Evolutionary conservation across 2,888 invertebrate species (phyloP), one percentile per base, ranked within the genome.

Genomic region (Trimorus sp.): DNA sequence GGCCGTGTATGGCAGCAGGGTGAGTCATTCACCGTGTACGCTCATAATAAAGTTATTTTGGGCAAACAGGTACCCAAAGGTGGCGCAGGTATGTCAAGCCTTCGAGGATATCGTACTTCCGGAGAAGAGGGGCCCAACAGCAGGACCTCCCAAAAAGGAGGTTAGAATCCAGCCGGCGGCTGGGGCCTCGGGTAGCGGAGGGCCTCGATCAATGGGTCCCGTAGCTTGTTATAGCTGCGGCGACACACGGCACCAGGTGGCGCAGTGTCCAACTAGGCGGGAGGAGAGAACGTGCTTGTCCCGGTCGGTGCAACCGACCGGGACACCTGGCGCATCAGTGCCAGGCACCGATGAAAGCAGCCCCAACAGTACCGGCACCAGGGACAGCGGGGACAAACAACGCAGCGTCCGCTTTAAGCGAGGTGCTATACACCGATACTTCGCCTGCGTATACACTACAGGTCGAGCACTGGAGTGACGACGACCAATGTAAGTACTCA

Each of bases 11-110:
- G 84, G 82, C 71, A 76, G 16, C 9, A 15, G 0, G 66, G 48
- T 11, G 84, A 86, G 45, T 51, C 74, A 37, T 85, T 84, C 12
- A 66, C 56, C 16, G 66, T 65, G 6, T 82, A 83, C 38, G 76
- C 65, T 49, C 79, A 83, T 26, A 26, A 26, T 26, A 26, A 26
- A 26, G 26, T 26, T 26, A 26, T 26, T 26, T 26, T 26, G 26
- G 78, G 63, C 0, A 82, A 82, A 54, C 73, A 68, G 1, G 71
- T 83, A 3, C 51, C 71, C 51, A 5, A 65, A 8, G 14, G 48
- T 58, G 7, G 11, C 14, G 8, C 16, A 26, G 8, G 14, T 66
- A 8, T 16, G 58, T 7, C n/a, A 36, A 26, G 49, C 75, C n/a
- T 75, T 75, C 42, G 54, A 63, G 36, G 62, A 53, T 7, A 36